Evolutionary conservation across 2,113 vertebrate genomes (phyloP).

Genomic region (Ivindomyrus marchei): DNA sequence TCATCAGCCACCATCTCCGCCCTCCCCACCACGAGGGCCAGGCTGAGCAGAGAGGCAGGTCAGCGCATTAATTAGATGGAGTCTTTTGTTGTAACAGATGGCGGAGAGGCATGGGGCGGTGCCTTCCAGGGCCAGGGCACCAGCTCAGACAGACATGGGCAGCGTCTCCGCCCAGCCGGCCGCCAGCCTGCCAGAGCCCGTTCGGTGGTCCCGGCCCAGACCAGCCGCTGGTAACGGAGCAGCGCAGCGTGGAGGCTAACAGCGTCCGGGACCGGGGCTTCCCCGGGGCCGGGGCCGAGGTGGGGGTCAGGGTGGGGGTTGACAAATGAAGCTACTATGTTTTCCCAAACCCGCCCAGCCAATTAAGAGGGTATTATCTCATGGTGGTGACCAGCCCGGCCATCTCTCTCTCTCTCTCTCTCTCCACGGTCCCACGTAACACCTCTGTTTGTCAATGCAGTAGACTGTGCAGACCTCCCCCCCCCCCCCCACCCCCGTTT

Average conservation of each 20-base stretch:
- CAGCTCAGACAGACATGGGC: neutral
- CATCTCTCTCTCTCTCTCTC: neutral
- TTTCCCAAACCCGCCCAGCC: slow-evolving; percentile 40
- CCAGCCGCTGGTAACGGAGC: neutral
- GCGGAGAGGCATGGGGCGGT: slow-evolving; percentile 34
- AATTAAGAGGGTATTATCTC: slow-evolving; percentile 17
- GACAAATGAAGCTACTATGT: slow-evolving; percentile 49
- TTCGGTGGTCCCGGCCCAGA: neutral
- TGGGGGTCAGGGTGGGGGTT: slow-evolving; percentile 28
- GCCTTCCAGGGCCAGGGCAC: neutral
- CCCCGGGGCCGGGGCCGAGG: slow-evolving; percentile 42
- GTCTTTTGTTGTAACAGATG: slow-evolving; percentile 32
- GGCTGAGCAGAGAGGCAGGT: slow-evolving; percentile 20
- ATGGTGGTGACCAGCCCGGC: neutral
- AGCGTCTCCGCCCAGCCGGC: neutral
- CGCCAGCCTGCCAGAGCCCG: neutral
- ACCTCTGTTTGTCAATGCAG: neutral
- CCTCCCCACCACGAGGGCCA: neutral
- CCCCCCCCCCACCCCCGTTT: neutral
- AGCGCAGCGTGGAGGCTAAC: slow-evolving; percentile 47
- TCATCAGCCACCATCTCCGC: neutral
- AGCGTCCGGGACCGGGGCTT: slow-evolving; percentile 57
- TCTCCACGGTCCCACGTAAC: neutral
- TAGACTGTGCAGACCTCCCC: neutral
- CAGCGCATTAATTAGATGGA: slow-evolving; percentile 36